These are phyloP conservation scores for Arizona elegans DNA, from an alignment of 2,113 vertebrate species.

Conservation along the genomic window DNA sequence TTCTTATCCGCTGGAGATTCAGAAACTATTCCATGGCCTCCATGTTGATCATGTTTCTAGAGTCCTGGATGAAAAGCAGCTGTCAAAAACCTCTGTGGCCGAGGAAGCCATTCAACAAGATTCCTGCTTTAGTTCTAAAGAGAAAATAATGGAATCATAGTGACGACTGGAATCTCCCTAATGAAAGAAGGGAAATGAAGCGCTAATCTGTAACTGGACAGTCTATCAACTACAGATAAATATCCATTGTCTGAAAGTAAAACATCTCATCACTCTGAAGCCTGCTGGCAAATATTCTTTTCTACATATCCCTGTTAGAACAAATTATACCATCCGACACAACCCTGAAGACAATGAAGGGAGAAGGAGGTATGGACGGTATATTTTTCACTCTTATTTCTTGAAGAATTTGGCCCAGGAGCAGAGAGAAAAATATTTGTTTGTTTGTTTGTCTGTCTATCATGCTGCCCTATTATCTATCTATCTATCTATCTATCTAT, in stretches of 20 bases:
- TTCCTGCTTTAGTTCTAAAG: not conserved
- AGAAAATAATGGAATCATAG: not conserved
- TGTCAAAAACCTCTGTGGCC: not conserved
- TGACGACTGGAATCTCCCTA: not conserved
- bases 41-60: not conserved
- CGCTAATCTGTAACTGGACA: not conserved
- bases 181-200: not conserved
- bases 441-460: too few relatives aligned
- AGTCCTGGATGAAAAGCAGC: not conserved
- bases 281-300: not conserved
- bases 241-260: not conserved
- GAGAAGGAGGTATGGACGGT: not conserved
- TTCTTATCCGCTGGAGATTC: not conserved
- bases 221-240: not conserved
- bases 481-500: too few relatives aligned
- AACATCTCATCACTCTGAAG: not conserved
- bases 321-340: not conserved
- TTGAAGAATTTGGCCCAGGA: not conserved
- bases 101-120: not conserved
- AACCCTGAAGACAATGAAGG: not conserved
- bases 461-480: too few relatives aligned
- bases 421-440: not conserved
- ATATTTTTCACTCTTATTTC: not conserved
- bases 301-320: not conserved
- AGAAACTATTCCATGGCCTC: not conserved